Conservation (phyloP, 2,113 vertebrate genomes). For the Boleophthalmus pectinirostris region DNA sequence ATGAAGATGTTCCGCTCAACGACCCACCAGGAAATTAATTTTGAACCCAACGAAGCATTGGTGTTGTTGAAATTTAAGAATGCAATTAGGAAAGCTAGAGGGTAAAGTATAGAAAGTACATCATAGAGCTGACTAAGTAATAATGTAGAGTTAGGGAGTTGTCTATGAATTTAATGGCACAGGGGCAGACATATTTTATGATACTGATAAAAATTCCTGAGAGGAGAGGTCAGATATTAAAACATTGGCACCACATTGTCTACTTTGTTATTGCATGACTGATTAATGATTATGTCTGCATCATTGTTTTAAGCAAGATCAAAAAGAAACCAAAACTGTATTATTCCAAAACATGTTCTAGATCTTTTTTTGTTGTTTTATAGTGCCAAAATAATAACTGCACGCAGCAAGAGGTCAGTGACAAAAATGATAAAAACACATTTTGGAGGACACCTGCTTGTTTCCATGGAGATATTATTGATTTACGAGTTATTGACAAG, state of each 20-base stretch:
- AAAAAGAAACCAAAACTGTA: too few relatives aligned
- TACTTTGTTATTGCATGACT: neutral
- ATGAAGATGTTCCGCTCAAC: constrained; percentile 61
- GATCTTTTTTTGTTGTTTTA: too few relatives aligned
- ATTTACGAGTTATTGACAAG: too few relatives aligned
- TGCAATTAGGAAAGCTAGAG: constrained; percentile 52
- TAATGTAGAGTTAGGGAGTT: constrained; percentile 22
- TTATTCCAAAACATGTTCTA: too few relatives aligned
- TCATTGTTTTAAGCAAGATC: too few relatives aligned
- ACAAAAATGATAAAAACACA: too few relatives aligned
- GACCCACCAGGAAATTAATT: constrained; percentile 66
- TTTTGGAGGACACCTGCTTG: too few relatives aligned
- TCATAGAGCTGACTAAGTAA: constrained; percentile 22
- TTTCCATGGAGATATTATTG: too few relatives aligned
- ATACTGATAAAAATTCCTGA: constrained; percentile 36
- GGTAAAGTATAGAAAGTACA: neutral
- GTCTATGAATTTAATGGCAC: constrained; percentile 29
- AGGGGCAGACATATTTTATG: constrained; percentile 10
- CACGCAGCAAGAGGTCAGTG: too few relatives aligned
- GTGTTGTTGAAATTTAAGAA: constrained; percentile 41
- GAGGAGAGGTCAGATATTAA: constrained; percentile 37
- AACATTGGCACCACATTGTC: constrained; percentile 6
- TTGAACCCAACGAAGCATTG: constrained; percentile 41
- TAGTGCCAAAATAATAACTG: too few relatives aligned
- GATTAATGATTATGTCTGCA: neutral